Conservation (phyloP, 53 echinoderm and acorn worm species). For the Apostichopus leukothele region DNA sequence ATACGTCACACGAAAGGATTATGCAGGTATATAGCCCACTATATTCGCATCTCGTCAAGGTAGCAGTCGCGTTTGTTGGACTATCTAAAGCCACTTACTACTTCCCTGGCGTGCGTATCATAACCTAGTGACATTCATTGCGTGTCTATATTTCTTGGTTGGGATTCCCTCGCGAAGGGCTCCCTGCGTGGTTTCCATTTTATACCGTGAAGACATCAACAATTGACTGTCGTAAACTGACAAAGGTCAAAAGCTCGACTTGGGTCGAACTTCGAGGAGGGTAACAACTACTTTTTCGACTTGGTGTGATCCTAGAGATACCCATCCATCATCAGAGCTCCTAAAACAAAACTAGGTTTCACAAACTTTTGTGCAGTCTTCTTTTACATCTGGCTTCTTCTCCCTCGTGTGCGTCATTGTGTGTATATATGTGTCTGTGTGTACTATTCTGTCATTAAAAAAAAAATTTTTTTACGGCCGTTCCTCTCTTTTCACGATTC, state of each 20-base stretch:
- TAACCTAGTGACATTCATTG: slow-evolving; percentile 14
- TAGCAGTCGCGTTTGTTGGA: too few relatives aligned
- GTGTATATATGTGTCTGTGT: too few relatives aligned
- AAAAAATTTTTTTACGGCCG: too few relatives aligned
- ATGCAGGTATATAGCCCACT: too few relatives aligned
- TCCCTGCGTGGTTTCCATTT: slow-evolving; percentile 29
- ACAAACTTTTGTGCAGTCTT: too few relatives aligned
- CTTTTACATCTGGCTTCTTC: not conserved
- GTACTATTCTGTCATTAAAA: too few relatives aligned
- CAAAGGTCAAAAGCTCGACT: slow-evolving; percentile 36
- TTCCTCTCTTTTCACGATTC: too few relatives aligned
- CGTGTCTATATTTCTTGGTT: not conserved
- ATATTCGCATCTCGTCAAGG: too few relatives aligned
- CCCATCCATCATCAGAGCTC: slow-evolving; percentile 23
- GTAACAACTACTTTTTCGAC: slow-evolving; percentile 3
- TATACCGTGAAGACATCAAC: slow-evolving; percentile 33
- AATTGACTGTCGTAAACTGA: slow-evolving; percentile 41
- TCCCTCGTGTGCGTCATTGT: not conserved
- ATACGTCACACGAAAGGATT: too few relatives aligned
- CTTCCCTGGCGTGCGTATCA: not conserved
- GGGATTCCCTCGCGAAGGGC: not conserved
- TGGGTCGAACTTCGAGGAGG: slow-evolving; percentile 35
- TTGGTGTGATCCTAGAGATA: slow-evolving; percentile 34
- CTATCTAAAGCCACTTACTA: not conserved
- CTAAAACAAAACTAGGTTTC: slow-evolving; percentile 15